Base-by-base conservation (phyloP, 1,140 invertebrate species). In the Schmidtea mediterranea region DNA sequence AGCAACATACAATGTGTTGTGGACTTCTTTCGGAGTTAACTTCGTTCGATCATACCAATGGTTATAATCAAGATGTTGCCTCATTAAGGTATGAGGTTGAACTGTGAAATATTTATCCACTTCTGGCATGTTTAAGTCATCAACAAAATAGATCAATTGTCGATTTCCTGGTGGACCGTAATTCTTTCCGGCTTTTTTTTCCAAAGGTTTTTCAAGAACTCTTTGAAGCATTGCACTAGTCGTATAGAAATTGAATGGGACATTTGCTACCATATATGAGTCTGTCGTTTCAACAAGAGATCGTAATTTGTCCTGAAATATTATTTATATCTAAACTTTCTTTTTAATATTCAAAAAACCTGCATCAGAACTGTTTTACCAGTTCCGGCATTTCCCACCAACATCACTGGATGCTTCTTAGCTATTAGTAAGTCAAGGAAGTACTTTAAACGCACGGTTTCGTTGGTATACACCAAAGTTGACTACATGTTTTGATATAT, bases 101-200 rank as follows among this genome's bases (percentile, higher is more conserved):
- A 90, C 84, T 0, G 87, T 92, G 12, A 82, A 84, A 58, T 92
- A 92, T 41, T 69, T 62, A 65, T 92, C 87, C 36, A n/a, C 36
- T 23, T 89, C 82, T 10, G 86, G 84, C 84, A 92, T 92, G 60
- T 94, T 94, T 76, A 92, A 79, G 58, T 94, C 86, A 61, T 92
- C 87, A 51, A 92, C 77, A 62, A 92, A 94, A 61, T 90, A 92
- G 51, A 92, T 76, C 15, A 94, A 66, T 0, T 76, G 79, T 64
- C 89, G 87, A 56, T 76, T 87, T 32, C 86, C 83, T 2, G 83
- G 82, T 16, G 87, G 87, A 3, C 83, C 87, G 58, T 79, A 94
- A 68, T 87, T 90, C 55, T 82, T 71, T 2, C 86, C 86, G 36
- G 86, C 84, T 67, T 92, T 92, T 67, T 92, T 92, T 61, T 92